Evolutionary conservation across 2,888 invertebrate genomes (phyloP), one percentile per base, ranked within the genome.

Genomic region (Phanerotoma sp.): DNA sequence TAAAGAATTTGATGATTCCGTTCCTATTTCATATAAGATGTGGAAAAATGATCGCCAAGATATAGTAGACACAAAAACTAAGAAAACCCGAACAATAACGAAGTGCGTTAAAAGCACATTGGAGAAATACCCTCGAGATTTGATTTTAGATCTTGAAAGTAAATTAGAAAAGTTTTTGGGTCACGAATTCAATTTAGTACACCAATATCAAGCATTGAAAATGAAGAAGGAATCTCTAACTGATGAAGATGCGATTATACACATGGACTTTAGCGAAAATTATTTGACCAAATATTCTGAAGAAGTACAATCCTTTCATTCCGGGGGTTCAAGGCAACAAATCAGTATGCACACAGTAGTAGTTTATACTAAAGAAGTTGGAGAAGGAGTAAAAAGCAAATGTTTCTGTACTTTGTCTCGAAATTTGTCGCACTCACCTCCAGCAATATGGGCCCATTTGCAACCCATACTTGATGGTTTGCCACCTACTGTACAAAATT

Each of bases 381-480:
- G n/a, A n/a, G n/a, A n/a, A n/a, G n/a, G n/a, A n/a, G n/a, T n/a
- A 25, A 25, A 25, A 6, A 25, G 5, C 7, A 25, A 25, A 25
- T 25, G 5, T 25, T 25, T 6, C 7, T 25, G 25, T 7, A 25
- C 25, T 6, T 6, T 25, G 5, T 25, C 25, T 25, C 5, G 5
- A 25, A 25, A 25, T 25, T 5, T 25, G 5, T 25, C 25, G 5
- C 25, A 25, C 7, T 25, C 25, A 6, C 25, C 25, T 6, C 5
- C 25, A 6, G 25, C 25, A 5, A 25, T 25, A 6, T 25, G 25
- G 25, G 25, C 25, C 7, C 25, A 25, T 25, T 7, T 25, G 25
- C 5, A 25, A 6, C 25, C 25, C 5, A 25, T 25, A 6, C 7
- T 71, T 16, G 15, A 61, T 25, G 51, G 53, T 37, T 15, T 57